Evolutionary conservation across 2,888 invertebrate species (phyloP).

Genomic region (Synanthedon formicaeformis): DNA sequence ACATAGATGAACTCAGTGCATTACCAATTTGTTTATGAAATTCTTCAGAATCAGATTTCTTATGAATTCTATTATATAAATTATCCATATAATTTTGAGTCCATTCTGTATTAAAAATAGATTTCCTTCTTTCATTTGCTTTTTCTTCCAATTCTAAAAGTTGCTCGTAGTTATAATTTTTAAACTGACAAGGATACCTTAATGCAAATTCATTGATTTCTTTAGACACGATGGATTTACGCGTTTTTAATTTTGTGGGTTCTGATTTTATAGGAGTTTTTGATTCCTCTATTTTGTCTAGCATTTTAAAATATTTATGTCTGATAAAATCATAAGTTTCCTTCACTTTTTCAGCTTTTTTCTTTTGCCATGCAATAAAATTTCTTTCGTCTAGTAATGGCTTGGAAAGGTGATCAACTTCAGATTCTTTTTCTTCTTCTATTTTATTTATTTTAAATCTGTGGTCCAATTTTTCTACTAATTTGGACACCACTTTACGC

Average conservation of each 20-base stretch:
- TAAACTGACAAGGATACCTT: conserved; percentile 40
- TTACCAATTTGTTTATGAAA: conserved; percentile 64
- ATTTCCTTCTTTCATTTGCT: conserved; percentile 28
- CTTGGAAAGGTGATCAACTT: conserved; percentile 48
- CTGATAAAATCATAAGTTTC: conserved; percentile 48
- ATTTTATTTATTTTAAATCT: conserved; percentile 46
- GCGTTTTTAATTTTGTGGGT: conserved; percentile 13
- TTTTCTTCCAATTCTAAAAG: conserved; percentile 39
- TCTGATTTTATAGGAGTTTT: conserved; percentile 21
- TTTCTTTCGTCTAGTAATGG: conserved; percentile 57
- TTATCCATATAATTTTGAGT: conserved; percentile 59
- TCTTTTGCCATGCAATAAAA: conserved; percentile 71
- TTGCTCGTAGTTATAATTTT: conserved; percentile 52
- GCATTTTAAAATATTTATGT: conserved; percentile 49
- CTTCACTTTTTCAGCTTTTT: conserved; percentile 54
- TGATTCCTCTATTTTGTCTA: conserved; percentile 37
- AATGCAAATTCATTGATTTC: conserved; percentile 46
- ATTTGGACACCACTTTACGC: conserved; percentile 44
- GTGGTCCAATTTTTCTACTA: conserved; percentile 46
- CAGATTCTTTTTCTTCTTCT: conserved; percentile 32
- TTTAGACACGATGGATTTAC: conserved; percentile 24
- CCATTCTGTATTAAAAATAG: conserved; percentile 44
- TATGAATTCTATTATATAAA: conserved; percentile 51
- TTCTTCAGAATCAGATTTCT: conserved; percentile 46
- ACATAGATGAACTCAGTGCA: conserved; percentile 56